phyloP scores from a whole-genome alignment of 23 tunicate species.

The Phallusia fumigata region DNA sequence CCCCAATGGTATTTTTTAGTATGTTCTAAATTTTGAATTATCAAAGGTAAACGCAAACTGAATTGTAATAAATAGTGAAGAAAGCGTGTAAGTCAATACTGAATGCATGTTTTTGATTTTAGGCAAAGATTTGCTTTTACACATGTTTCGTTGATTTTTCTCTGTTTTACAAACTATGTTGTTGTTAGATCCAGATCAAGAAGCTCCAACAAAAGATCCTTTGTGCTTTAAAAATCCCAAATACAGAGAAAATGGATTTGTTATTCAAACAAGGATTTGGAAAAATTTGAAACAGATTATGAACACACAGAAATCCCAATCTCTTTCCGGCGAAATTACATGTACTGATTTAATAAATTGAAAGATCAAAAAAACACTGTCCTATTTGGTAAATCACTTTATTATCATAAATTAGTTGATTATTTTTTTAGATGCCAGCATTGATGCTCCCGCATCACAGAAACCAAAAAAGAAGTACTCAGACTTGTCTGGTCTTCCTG shows the following conservation, averaged over 20 bases:
- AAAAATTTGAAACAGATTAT: conserved; percentile 72
- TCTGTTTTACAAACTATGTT: too few species aligned
- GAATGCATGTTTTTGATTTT: too few species aligned
- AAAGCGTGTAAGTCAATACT: too few species aligned
- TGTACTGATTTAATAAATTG: conserved; percentile 15
- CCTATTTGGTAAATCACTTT: neutral
- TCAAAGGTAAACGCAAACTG: too few species aligned
- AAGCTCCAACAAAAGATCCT: neutral
- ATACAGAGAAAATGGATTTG: conserved; percentile 52
- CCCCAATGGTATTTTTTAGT: too few species aligned
- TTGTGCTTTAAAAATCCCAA: conserved; percentile 62
- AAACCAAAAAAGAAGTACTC: conserved; percentile 80
- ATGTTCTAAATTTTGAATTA: too few species aligned
- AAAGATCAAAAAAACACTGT: neutral
- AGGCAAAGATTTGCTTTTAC: too few species aligned
- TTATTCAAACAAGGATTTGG: conserved; percentile 55
- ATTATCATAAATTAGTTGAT: too few species aligned
- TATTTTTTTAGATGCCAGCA: conserved; percentile 41
- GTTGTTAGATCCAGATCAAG: too few species aligned
- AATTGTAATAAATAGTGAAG: too few species aligned
- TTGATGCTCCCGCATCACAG: conserved; percentile 56
- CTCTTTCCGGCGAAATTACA: conserved; percentile 22
- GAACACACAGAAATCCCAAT: conserved; percentile 41
- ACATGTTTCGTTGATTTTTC: too few species aligned
- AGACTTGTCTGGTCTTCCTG: conserved; percentile 75